Evolutionary conservation across 2,113 vertebrate species (phyloP).

Genomic region (Cygnus atratus): DNA sequence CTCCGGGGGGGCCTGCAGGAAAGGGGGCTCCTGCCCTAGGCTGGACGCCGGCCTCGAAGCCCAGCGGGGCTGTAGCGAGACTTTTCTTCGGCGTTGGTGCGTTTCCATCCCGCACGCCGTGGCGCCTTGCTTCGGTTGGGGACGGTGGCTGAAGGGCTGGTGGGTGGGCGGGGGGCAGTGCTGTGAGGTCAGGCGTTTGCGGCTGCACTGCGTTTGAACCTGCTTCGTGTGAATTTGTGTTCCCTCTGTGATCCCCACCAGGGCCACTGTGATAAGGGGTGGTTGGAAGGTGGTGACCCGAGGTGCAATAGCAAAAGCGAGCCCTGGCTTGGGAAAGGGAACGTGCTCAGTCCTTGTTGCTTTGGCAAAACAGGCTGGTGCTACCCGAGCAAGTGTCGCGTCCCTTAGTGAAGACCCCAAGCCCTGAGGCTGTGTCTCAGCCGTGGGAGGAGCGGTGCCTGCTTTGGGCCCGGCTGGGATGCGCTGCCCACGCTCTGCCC

Average conservation of each 20-base stretch:
- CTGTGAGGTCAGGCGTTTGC: background rate
- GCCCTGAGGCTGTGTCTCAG: background rate
- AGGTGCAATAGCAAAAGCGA: fast-evolving
- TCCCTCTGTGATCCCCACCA: fast-evolving
- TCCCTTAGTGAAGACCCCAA: background rate
- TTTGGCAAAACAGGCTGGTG: background rate
- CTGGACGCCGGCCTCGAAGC: background rate
- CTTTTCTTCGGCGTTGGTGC: fast-evolving
- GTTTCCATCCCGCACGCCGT: background rate
- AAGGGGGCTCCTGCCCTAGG: background rate
- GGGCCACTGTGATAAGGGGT: background rate
- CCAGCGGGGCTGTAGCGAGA: background rate
- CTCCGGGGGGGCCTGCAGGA: background rate
- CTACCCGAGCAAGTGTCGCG: background rate
- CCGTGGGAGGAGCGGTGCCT: background rate
- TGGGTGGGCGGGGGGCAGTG: background rate
- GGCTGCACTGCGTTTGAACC: background rate
- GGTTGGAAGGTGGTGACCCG: background rate
- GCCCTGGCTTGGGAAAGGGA: background rate
- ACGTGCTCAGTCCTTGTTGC: background rate
- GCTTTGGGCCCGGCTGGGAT: background rate
- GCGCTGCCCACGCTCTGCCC: background rate
- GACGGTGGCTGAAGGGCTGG: background rate
- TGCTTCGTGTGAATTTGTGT: background rate
- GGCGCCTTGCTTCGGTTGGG: background rate